Evolutionary conservation across 2,113 vertebrate genomes (phyloP).

Genomic region (Erpornis zantholeuca): DNA sequence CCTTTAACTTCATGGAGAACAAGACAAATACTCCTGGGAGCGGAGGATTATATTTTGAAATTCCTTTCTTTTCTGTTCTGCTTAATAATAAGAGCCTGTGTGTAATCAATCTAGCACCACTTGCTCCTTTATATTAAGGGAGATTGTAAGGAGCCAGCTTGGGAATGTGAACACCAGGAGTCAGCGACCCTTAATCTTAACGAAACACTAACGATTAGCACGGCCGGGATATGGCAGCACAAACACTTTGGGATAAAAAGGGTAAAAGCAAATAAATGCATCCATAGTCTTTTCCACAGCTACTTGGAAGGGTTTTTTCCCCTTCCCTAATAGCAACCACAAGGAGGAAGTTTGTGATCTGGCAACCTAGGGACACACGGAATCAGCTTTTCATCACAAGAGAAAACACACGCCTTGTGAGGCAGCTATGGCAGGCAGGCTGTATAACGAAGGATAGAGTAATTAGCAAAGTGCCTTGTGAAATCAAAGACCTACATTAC

Average conservation of each 20-base stretch:
- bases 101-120: conserved; percentile 62
- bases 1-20: conserved; percentile 79
- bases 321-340: not conserved
- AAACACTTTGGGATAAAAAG: not conserved
- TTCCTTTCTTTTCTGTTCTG: conserved; percentile 73
- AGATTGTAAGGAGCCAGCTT: not conserved
- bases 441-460: not conserved
- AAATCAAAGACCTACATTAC: conserved; percentile 40
- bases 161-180: not conserved
- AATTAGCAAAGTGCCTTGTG: conserved; percentile 46
- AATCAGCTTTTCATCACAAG: not conserved
- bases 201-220: not conserved
- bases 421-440: not conserved
- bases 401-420: not conserved
- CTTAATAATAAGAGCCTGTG: conserved; percentile 70
- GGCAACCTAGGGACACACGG: not conserved
- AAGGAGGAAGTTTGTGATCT: not conserved
- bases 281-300: not conserved
- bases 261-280: not conserved
- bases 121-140: conserved; percentile 34
- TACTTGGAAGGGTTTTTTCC: not conserved
- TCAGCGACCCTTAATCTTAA: not conserved
- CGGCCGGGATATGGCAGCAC: not conserved
- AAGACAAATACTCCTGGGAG: conserved; percentile 78
- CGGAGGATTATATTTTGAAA: conserved; percentile 76